A percentile compares a stretch with the other conserved stretches of the same genome.
These are phyloP conservation scores for Drosophila teissieri DNA, from an alignment of 1,140 invertebrate species.

Conservation along the genomic window DNA sequence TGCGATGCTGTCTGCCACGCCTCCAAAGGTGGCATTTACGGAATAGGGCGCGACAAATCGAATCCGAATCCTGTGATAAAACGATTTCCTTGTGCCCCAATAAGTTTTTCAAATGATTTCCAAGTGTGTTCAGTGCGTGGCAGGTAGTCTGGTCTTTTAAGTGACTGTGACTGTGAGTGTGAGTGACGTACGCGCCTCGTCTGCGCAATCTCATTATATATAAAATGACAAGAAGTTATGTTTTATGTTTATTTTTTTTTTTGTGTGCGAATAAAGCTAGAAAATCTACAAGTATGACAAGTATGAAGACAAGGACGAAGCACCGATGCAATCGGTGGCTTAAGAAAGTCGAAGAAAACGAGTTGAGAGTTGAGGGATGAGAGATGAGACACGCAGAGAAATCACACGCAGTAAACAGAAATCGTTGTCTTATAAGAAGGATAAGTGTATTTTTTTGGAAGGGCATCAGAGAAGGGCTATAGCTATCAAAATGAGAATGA, in stretches of 20 bases:
- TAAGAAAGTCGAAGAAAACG: conserved; percentile 5
- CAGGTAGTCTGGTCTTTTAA: conserved; percentile 11
- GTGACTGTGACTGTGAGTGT: conserved; percentile 39
- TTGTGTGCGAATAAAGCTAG: conserved; percentile 7
- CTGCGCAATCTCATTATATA: conserved; percentile 74
- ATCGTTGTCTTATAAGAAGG: conserved; percentile 42
- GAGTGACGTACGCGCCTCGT: conserved; percentile 29
- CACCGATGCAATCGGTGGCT: conserved; percentile 47
- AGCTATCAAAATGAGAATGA: neutral
- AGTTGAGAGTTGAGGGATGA: neutral
- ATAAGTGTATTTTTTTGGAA: conserved; percentile 29
- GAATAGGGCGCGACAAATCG: conserved; percentile 19
- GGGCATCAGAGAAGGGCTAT: conserved; percentile 1
- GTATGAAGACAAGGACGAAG: neutral
- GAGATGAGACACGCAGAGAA: conserved; percentile 10
- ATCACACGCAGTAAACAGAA: conserved; percentile 9
- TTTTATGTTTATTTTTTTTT: conserved; percentile 38
- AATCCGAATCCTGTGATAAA: conserved; percentile 20
- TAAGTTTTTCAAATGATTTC: conserved; percentile 23
- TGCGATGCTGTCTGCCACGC: conserved; percentile 38
- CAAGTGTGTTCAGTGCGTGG: conserved; percentile 34
- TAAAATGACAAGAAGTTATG: conserved; percentile 19
- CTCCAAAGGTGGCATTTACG: conserved; percentile 55
- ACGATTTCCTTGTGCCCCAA: neutral
- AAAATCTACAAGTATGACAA: neutral